phyloP scores from a whole-genome alignment of 2,888 invertebrate species.

The Dynastes grantii region DNA sequence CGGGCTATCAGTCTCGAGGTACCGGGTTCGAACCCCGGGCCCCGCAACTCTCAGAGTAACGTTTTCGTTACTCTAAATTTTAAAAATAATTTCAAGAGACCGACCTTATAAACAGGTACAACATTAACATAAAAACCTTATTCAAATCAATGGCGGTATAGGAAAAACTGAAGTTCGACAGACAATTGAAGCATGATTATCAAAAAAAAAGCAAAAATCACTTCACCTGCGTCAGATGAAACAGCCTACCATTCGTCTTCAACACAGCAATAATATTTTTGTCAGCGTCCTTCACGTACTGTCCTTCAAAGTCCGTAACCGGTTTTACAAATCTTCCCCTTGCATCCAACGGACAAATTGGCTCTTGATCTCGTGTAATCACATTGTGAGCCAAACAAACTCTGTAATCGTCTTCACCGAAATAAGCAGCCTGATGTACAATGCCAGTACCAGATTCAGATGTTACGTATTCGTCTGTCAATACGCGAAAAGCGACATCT shows the following conservation, averaged over 20 bases:
- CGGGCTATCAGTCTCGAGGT: too few species aligned
- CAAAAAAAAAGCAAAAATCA: neutral
- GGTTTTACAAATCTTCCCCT: slow-evolving; percentile 89
- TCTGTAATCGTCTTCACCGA: slow-evolving; percentile 98
- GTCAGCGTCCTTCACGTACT: slow-evolving; percentile 98
- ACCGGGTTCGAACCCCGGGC: too few species aligned
- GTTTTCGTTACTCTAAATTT: too few species aligned
- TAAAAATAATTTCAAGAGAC: too few species aligned
- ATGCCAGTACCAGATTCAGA: slow-evolving; percentile 97
- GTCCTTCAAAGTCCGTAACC: slow-evolving; percentile 90
- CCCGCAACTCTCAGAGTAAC: too few species aligned
- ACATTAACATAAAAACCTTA: too few species aligned
- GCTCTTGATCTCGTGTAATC: slow-evolving; percentile 88
- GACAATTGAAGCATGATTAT: too few species aligned
- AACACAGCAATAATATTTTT: slow-evolving; percentile 91
- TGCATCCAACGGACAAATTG: slow-evolving; percentile 95
- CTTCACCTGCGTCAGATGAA: slow-evolving; percentile 79
- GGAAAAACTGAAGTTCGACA: too few species aligned
- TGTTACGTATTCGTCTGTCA: slow-evolving; percentile 94
- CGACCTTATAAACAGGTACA: too few species aligned
- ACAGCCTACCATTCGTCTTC: slow-evolving; percentile 82
- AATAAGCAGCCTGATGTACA: slow-evolving; percentile 99
- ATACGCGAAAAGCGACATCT: slow-evolving; percentile 85
- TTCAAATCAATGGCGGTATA: too few species aligned
- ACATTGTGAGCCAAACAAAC: slow-evolving; percentile 84